These are phyloP conservation scores for Buathra laborator DNA, from an alignment of 2,888 invertebrate genomes.

Conservation along the genomic window DNA sequence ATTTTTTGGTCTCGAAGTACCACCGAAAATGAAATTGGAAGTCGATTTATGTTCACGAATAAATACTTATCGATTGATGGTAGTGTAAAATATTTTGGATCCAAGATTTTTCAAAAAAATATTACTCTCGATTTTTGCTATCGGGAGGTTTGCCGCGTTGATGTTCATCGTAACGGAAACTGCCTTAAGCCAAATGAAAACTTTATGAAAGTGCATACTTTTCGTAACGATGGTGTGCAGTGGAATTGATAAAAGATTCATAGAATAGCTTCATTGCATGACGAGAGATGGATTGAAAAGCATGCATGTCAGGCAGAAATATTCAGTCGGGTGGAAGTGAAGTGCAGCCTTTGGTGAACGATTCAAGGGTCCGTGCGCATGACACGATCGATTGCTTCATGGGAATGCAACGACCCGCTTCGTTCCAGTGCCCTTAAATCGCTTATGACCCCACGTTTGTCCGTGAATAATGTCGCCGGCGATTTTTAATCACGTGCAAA, in stretches of 20 bases:
- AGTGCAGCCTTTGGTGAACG: slow-evolving; percentile 46
- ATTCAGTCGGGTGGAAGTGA: slow-evolving; percentile 55
- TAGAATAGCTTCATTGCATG: slow-evolving; percentile 6
- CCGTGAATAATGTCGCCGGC: slow-evolving; percentile 57
- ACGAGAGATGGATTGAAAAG: slow-evolving; percentile 29
- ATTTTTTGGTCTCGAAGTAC: too few species aligned
- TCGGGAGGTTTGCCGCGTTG: not conserved
- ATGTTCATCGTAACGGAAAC: not conserved
- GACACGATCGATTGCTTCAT: slow-evolving; percentile 68
- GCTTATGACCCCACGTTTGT: slow-evolving; percentile 55
- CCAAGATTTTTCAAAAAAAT: not conserved
- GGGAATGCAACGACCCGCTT: slow-evolving; percentile 68
- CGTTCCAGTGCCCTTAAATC: slow-evolving; percentile 68
- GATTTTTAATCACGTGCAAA: slow-evolving; percentile 30
- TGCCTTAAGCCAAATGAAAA: not conserved
- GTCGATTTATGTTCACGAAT: too few species aligned
- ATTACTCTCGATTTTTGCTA: not conserved
- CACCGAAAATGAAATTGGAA: too few species aligned
- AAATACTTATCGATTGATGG: too few species aligned
- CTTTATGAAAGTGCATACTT: not conserved
- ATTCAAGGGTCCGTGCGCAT: slow-evolving; percentile 64
- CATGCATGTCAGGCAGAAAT: slow-evolving; percentile 48
- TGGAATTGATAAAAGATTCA: slow-evolving; percentile 4
- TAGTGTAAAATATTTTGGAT: too few species aligned
- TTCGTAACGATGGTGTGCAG: not conserved